phyloP scores from a whole-genome alignment of 2,113 vertebrate genomes.

The Dascyllus trimaculatus region DNA sequence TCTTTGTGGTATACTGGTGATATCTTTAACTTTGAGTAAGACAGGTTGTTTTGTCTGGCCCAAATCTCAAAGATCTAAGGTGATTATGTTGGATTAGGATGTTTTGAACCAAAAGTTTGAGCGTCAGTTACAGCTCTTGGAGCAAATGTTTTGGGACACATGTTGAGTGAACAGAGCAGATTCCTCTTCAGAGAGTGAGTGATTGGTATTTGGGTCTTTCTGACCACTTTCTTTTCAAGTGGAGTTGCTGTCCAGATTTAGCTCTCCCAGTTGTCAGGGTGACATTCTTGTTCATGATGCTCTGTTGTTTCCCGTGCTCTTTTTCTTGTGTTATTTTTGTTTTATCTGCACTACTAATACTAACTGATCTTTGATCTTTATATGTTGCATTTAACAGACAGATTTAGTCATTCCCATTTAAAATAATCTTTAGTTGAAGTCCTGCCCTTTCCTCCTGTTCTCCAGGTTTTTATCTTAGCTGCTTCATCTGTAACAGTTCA shows the following conservation, averaged over 20 bases:
- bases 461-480: not conserved
- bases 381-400: not conserved
- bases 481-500: not conserved
- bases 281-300: slow-evolving; percentile 57
- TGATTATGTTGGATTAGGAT: not conserved
- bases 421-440: not conserved
- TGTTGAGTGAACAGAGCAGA: slow-evolving; percentile 12
- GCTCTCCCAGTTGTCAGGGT: slow-evolving; percentile 71
- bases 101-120: not conserved
- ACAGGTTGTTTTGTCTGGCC: slow-evolving; percentile 12
- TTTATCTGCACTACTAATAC: not conserved
- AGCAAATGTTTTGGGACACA: not conserved
- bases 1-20: not conserved
- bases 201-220: slow-evolving; percentile 55
- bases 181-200: slow-evolving; percentile 27
- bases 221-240: slow-evolving; percentile 59
- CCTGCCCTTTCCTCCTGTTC: not conserved
- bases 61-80: not conserved
- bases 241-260: slow-evolving; percentile 61
- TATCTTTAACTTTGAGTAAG: slow-evolving; percentile 8
- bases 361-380: not conserved
- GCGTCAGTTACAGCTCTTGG: not conserved
- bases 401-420: not conserved
- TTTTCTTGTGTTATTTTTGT: not conserved
- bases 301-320: slow-evolving; percentile 21